phyloP scores from a whole-genome alignment of 2,888 invertebrate genomes.

The Acanthacorydalis orientalis region DNA sequence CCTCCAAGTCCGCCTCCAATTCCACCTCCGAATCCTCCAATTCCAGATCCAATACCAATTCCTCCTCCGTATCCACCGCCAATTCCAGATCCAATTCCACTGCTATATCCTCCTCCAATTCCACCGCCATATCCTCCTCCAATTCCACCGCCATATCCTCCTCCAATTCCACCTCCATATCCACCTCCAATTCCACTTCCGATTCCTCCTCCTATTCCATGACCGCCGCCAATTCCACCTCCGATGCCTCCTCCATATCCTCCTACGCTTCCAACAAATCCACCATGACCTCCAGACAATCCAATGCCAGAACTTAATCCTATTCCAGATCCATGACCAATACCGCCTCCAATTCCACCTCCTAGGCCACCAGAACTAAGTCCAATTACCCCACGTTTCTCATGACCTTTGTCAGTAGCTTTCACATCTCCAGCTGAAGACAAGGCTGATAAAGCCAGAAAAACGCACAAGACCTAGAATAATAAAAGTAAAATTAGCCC shows the following conservation, averaged over 20 bases:
- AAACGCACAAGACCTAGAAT: not conserved
- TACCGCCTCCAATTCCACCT: constrained; percentile 10
- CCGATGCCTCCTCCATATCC: constrained; percentile 10
- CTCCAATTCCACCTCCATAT: not conserved
- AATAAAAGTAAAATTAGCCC: not conserved
- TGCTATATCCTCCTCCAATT: constrained; percentile 6
- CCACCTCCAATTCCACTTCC: constrained; percentile 7
- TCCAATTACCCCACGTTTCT: constrained; percentile 4
- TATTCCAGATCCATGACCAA: constrained; percentile 9
- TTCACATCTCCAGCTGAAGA: not conserved
- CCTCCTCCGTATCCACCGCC: constrained; percentile 8
- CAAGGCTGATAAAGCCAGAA: not conserved
- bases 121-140: constrained; percentile 1
- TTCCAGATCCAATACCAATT: constrained; percentile 8
- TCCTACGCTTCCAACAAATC: constrained; percentile 6
- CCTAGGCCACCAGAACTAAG: constrained; percentile 2
- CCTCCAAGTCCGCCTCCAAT: constrained; percentile 7
- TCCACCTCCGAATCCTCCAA: constrained; percentile 18
- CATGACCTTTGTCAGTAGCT: not conserved
- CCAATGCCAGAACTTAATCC: not conserved
- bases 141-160: constrained; percentile 2
- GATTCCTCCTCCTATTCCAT: constrained; percentile 1
- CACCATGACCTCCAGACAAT: constrained; percentile 7
- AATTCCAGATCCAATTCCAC: constrained; percentile 6
- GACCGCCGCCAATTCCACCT: constrained; percentile 8